Percentiles rank a stretch among this genome's conserved stretches.
These are phyloP conservation scores for Cephus sareptanus DNA, from an alignment of 2,888 invertebrate genomes.

Conservation along the genomic window DNA sequence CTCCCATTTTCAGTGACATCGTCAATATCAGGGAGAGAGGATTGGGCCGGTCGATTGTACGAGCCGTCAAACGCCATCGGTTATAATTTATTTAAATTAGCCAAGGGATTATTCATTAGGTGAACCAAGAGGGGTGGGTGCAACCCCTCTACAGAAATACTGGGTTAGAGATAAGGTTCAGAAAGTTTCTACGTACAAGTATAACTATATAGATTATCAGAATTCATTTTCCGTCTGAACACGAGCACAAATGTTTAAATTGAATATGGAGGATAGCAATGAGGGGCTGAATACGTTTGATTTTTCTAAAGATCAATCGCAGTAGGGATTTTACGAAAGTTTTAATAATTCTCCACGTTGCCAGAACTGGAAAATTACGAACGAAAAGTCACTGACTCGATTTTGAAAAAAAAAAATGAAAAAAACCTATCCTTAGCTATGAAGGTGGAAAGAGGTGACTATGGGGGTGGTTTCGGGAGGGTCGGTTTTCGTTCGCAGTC, in stretches of 20 bases:
- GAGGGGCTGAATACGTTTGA: background rate
- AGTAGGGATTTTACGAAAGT: background rate
- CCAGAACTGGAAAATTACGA: no score
- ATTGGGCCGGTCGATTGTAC: slow-evolving; percentile 35
- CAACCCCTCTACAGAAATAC: background rate
- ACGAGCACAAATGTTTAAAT: background rate
- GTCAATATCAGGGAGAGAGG: slow-evolving; percentile 49
- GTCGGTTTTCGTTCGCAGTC: slow-evolving; percentile 30
- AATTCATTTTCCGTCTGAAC: background rate
- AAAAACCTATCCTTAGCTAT: background rate
- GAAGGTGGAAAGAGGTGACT: background rate
- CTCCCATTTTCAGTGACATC: slow-evolving; percentile 31
- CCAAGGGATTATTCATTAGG: slow-evolving; percentile 62
- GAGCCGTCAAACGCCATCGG: slow-evolving; percentile 63
- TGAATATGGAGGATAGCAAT: background rate
- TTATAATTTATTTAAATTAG: slow-evolving; percentile 66
- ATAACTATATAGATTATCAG: slow-evolving; percentile 5
- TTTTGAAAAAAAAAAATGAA: background rate
- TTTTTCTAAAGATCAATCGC: background rate
- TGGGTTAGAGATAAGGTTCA: background rate
- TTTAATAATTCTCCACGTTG: background rate
- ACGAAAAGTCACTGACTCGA: background rate
- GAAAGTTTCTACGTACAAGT: background rate
- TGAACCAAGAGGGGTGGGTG: slow-evolving; percentile 46
- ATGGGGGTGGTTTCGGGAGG: slow-evolving; percentile 6